Evolutionary conservation across 2,797 vertebrate genomes (phyloP).

Genomic region (Myioborus miniatus): DNA sequence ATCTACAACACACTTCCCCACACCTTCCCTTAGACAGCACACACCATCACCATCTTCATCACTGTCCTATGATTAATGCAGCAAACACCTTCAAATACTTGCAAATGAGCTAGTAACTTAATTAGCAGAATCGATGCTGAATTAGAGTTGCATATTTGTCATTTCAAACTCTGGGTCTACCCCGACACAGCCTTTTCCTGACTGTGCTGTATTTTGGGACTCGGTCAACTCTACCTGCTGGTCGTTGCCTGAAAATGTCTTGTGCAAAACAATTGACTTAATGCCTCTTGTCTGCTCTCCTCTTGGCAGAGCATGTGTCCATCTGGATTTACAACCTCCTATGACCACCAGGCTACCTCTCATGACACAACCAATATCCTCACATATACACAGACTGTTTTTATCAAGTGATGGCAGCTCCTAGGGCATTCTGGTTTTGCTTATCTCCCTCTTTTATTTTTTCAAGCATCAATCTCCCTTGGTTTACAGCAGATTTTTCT

Average conservation of each 20-base stretch:
- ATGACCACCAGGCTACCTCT: constrained; percentile 36
- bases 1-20: background rate
- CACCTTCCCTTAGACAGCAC: background rate
- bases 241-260: constrained; percentile 39
- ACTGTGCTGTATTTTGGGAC: background rate
- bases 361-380: background rate
- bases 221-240: constrained; percentile 51
- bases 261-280: constrained; percentile 63
- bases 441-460: background rate
- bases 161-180: background rate
- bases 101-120: background rate
- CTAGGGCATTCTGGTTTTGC: background rate
- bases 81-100: background rate
- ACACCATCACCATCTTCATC: background rate
- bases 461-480: background rate
- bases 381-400: background rate
- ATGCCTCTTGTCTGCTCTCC: constrained; percentile 55
- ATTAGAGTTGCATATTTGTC: background rate
- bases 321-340: constrained; percentile 62
- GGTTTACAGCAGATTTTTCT: background rate
- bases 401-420: background rate
- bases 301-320: constrained; percentile 57
- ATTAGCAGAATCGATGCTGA: background rate
- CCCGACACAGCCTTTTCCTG: background rate
- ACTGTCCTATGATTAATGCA: background rate